Evolutionary conservation across 2,113 vertebrate species (phyloP), one percentile per base, ranked within the genome.

Genomic region (Bufo bufo): DNA sequence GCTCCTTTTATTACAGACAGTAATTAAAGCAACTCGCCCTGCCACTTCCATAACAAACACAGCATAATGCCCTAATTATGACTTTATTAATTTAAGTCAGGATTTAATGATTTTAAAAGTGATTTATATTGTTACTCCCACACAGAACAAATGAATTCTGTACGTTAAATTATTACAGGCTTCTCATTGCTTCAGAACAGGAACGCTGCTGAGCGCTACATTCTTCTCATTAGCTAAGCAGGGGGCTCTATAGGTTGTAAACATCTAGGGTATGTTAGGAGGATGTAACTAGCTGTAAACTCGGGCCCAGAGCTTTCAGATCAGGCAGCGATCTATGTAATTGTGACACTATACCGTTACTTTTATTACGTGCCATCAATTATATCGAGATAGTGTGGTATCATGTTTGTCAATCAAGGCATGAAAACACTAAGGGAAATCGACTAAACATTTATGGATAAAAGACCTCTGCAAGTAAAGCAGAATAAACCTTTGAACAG

Each of bases 81-180:
- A 97, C 97, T 97, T 97, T 96, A 97, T 98, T 97, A 99, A 97
- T 97, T 97, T 96, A 97, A 97, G 96, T 97, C 97, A 97, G 95
- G 95, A 96, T 97, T 97, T 98, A 99, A 99, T 98, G 96, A 97
- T 97, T 97, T 97, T 97, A 97, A 96, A 97, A 96, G 96, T 98
- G 97, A 98, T 98, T 98, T 97, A 98, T 98, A 98, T 97, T 97
- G 97, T 97, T 99, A 97, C 98, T 97, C 96, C 97, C 98, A 97
- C 97, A 97, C 96, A 95, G 96, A 97, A 97, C 97, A 99, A 99
- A 98, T 99, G 97, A 97, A 98, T 98, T 98, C 96, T 97, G 97
- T 98, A 97, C 96, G 96, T 97, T 97, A 98, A 98, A 98, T 99
- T 98, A 99, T 98, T 97, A 97, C 96, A 97, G 97, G 96, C 97